These are phyloP conservation scores for Cetonia aurata DNA, from an alignment of 2,888 invertebrate genomes.

Conservation along the genomic window DNA sequence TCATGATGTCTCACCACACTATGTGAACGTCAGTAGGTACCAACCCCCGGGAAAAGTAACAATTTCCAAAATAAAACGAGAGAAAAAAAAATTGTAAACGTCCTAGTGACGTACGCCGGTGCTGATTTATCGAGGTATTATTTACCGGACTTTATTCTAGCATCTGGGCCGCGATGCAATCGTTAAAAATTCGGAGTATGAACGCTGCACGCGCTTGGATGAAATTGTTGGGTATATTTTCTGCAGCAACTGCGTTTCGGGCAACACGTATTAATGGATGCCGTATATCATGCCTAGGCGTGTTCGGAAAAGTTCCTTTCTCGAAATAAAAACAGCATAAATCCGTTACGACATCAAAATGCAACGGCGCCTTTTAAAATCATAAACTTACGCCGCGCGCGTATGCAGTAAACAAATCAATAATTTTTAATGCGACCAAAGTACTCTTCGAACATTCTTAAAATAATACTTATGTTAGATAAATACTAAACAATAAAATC, in stretches of 20 bases:
- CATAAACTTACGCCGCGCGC: conserved; percentile 10
- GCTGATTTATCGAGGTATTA: conserved; percentile 56
- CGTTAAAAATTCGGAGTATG: conserved; percentile 42
- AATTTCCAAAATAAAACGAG: conserved; percentile 35
- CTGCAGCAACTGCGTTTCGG: conserved; percentile 31
- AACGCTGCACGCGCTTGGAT: conserved; percentile 33
- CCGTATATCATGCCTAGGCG: conserved; percentile 34
- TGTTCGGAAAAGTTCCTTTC: conserved; percentile 34
- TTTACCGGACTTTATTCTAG: conserved; percentile 49
- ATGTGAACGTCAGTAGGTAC: conserved; percentile 9
- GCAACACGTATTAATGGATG: conserved; percentile 37
- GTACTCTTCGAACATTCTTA: too few relatives aligned
- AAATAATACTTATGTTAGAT: too few relatives aligned
- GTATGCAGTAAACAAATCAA: conserved; percentile 14
- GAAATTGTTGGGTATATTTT: conserved; percentile 31
- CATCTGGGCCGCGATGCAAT: conserved; percentile 38
- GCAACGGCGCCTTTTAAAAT: conserved; percentile 19
- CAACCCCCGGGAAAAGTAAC: conserved; percentile 22
- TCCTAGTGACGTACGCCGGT: conserved; percentile 50
- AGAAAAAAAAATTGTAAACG: conserved; percentile 37
- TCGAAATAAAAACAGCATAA: conserved; percentile 34
- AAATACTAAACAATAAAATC: too few relatives aligned
- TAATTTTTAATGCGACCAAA: neutral
- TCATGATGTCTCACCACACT: conserved; percentile 47
- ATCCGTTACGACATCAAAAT: conserved; percentile 23